Conservation (phyloP, 2,888 invertebrate genomes). For the Cabera pusaria region DNA sequence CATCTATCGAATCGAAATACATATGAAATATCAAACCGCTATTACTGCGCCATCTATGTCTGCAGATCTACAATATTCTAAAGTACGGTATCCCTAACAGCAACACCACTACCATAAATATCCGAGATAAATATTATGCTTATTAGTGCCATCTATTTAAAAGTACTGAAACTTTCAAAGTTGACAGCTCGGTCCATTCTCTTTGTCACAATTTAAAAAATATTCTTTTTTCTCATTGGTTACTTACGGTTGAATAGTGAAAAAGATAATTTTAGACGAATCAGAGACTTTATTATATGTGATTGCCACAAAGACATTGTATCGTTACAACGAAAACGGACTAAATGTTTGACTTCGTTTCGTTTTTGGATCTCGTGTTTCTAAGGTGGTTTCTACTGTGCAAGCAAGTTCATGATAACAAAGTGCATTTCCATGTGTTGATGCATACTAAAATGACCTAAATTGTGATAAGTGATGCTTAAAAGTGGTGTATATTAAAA, state of each 20-base stretch:
- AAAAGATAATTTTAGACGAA: not conserved
- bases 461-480: conserved; percentile 66
- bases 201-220: conserved; percentile 2
- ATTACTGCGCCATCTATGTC: too few relatives aligned
- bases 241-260: not conserved
- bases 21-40: too few relatives aligned
- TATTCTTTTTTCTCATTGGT: conserved; percentile 1
- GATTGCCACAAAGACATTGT: not conserved
- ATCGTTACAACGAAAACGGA: conserved; percentile 28
- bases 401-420: conserved; percentile 74
- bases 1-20: too few relatives aligned
- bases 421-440: conserved; percentile 70
- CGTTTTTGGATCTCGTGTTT: conserved; percentile 36
- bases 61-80: too few relatives aligned
- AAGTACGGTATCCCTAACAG: too few relatives aligned
- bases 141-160: conserved; percentile 10
- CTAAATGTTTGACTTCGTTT: conserved; percentile 39
- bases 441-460: conserved; percentile 77
- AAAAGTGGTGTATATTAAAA: conserved; percentile 53
- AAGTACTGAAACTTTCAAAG: not conserved
- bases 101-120: too few relatives aligned
- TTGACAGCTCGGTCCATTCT: conserved; percentile 13
- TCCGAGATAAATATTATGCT: too few relatives aligned
- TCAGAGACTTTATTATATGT: not conserved
- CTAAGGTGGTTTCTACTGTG: too few relatives aligned